phyloP scores from a whole-genome alignment of 1,140 invertebrate species.

The Drosophila lacteicornis region DNA sequence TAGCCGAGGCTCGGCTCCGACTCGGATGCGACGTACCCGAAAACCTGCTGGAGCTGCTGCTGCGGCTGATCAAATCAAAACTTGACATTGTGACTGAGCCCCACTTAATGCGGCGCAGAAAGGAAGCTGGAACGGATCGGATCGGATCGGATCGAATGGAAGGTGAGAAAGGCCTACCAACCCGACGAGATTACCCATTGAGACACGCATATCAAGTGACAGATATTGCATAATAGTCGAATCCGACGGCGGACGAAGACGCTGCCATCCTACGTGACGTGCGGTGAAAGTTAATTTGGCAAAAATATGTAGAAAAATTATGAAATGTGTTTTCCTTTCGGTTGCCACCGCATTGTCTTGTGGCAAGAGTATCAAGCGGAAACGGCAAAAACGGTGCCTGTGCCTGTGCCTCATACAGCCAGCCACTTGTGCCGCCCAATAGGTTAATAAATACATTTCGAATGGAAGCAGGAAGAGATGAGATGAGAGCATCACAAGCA shows the following conservation, averaged over 20 bases:
- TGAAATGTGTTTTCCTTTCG: constrained; percentile 79
- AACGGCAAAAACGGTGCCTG: constrained; percentile 20
- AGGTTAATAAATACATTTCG: constrained; percentile 55
- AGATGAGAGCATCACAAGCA: not conserved
- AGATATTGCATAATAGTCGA: constrained; percentile 50
- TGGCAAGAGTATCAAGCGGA: constrained; percentile 50
- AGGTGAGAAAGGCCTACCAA: constrained; percentile 46
- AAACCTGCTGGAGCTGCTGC: constrained; percentile 35
- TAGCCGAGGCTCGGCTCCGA: constrained; percentile 29
- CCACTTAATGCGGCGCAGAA: constrained; percentile 53
- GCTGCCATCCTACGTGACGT: constrained; percentile 68
- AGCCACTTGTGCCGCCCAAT: constrained; percentile 42
- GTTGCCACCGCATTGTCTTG: constrained; percentile 60
- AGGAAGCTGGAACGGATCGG: constrained; percentile 55
- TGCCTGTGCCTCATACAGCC: constrained; percentile 8
- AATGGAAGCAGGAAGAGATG: constrained; percentile 40
- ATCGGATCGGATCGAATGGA: constrained; percentile 31
- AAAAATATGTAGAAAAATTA: constrained; percentile 75
- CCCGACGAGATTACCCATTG: constrained; percentile 30
- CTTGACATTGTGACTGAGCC: constrained; percentile 71
- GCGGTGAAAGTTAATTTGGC: constrained; percentile 79
- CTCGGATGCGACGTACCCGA: constrained; percentile 18
- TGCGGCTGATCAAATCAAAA: constrained; percentile 68
- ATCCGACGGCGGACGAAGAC: constrained; percentile 30
- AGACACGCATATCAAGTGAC: constrained; percentile 57